Evolutionary conservation across 2,888 invertebrate species (phyloP).

Genomic region (Patella caerulea): DNA sequence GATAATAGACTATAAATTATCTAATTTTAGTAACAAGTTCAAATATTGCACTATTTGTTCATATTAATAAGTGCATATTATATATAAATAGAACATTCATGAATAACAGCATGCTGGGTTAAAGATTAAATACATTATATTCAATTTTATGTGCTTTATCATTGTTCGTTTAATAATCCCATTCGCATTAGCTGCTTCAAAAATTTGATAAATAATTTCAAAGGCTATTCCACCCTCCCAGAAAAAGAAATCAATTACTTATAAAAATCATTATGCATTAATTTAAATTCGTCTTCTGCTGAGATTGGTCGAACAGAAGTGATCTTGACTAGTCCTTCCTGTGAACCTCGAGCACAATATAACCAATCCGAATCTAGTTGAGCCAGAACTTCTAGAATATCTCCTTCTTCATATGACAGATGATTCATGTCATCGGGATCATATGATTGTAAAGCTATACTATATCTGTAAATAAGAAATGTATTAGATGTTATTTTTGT

Average conservation of each 20-base stretch:
- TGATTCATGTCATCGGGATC: conserved; percentile 33
- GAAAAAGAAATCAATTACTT: neutral
- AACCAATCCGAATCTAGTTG: conserved; percentile 49
- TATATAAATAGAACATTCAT: too few species aligned
- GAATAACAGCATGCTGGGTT: too few species aligned
- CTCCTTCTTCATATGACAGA: conserved; percentile 38
- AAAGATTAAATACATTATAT: too few species aligned
- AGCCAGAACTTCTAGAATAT: conserved; percentile 48
- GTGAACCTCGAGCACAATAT: conserved; percentile 47
- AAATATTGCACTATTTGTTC: too few species aligned
- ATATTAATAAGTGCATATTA: too few species aligned
- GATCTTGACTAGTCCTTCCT: conserved; percentile 45
- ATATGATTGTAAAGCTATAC: conserved; percentile 34
- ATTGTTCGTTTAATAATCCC: too few species aligned
- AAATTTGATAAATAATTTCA: too few species aligned
- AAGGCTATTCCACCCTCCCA: too few species aligned
- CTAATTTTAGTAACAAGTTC: too few species aligned
- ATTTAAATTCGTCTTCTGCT: conserved; percentile 41
- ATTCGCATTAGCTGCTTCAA: too few species aligned
- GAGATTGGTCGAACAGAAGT: conserved; percentile 40
- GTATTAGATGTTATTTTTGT: neutral
- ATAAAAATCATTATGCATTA: conserved; percentile 40
- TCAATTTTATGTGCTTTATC: too few species aligned
- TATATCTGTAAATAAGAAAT: conserved; percentile 34
- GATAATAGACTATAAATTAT: too few species aligned